A percentile compares a stretch with the other conserved stretches of the same genome.
Evolutionary conservation across 2,888 invertebrate species (phyloP).

Genomic region (Danaus chrysippus): DNA sequence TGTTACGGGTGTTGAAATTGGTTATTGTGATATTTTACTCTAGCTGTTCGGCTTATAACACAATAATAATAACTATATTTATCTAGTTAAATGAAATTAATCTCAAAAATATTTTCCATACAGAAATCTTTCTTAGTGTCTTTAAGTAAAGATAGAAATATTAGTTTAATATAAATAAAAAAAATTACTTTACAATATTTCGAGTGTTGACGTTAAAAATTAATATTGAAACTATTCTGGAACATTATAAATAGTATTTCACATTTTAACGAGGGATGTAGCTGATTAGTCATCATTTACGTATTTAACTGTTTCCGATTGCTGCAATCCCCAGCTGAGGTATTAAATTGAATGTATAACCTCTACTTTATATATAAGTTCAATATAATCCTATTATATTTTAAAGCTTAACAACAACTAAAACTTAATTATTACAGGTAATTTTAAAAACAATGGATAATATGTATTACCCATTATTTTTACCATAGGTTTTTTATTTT

Average conservation of each 20-base stretch:
- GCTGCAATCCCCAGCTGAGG: slow-evolving; percentile 13
- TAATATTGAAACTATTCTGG: slow-evolving; percentile 20
- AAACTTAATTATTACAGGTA: too few species aligned
- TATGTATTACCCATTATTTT: too few species aligned
- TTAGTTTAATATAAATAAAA: too few species aligned
- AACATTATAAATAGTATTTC: slow-evolving; percentile 16
- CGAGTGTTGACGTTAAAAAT: slow-evolving; percentile 21
- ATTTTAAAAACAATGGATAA: too few species aligned
- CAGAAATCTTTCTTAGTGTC: not conserved
- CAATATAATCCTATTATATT: too few species aligned
- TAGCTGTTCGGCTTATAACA: not conserved
- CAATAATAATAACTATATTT: not conserved
- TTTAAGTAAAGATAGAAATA: not conserved
- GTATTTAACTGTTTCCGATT: slow-evolving; percentile 22
- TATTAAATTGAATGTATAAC: not conserved
- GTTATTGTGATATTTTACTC: too few species aligned
- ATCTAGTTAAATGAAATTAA: not conserved
- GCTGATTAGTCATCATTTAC: slow-evolving; percentile 18
- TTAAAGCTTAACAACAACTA: too few species aligned
- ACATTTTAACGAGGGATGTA: slow-evolving; percentile 13
- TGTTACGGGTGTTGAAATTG: slow-evolving; percentile 15
- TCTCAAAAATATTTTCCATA: not conserved
- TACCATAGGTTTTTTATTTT: too few species aligned
- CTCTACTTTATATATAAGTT: too few species aligned
- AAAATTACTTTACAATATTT: not conserved